These are phyloP conservation scores for Ptycholaimellus sp. DNA, from an alignment of 2,888 invertebrate genomes.

Conservation along the genomic window DNA sequence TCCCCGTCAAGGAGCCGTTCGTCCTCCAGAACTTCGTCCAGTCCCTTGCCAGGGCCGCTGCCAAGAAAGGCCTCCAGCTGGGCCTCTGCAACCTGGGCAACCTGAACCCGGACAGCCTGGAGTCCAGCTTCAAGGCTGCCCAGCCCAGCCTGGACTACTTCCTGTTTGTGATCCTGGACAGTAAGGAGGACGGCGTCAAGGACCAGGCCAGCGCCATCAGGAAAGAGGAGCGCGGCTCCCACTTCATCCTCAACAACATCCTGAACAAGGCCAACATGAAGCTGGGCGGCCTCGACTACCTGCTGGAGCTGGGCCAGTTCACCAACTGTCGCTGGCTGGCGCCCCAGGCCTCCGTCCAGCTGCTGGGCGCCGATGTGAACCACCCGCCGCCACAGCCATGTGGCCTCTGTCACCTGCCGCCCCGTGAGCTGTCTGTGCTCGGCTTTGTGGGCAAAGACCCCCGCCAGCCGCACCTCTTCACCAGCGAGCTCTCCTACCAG, in stretches of 20 bases:
- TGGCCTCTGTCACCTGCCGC: conserved; percentile 30
- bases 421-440: conserved; percentile 39
- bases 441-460: too few relatives aligned
- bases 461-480: too few relatives aligned
- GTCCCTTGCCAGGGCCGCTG: too few relatives aligned
- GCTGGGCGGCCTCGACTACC: too few relatives aligned
- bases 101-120: not conserved
- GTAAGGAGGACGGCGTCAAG: conserved; percentile 33
- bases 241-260: conserved; percentile 90
- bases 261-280: too few relatives aligned
- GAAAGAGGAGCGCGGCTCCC: conserved; percentile 87
- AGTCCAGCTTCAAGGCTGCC: not conserved
- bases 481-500: conserved; percentile 88
- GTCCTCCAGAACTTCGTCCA: too few relatives aligned
- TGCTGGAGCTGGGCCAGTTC: too few relatives aligned
- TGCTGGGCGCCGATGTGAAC: conserved; percentile 79
- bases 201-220: conserved; percentile 88
- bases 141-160: not conserved
- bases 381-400: conserved; percentile 93
- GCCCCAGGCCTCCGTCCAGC: conserved; percentile 80
- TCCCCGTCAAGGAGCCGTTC: too few relatives aligned
- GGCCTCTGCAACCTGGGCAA: not conserved
- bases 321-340: conserved; percentile 85
- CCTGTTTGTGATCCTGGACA: conserved; percentile 3
- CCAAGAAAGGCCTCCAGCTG: not conserved